Evolutionary conservation across 2,797 vertebrate genomes (phyloP), one percentile per base, ranked within the genome.

Genomic region (Lates japonicus): DNA sequence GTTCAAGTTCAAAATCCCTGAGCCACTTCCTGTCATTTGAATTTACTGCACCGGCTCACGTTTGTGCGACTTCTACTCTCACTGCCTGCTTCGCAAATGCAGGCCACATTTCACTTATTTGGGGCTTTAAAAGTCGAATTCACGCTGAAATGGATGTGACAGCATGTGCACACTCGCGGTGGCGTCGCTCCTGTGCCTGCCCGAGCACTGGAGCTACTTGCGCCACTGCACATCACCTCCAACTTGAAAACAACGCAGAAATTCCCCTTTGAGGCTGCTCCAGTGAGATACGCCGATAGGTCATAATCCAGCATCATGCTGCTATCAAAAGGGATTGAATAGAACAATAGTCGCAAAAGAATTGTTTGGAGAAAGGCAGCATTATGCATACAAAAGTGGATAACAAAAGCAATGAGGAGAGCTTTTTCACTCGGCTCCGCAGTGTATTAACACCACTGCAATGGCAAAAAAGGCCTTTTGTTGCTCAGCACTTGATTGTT

Each of bases 381-480:
- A 77, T 85, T 78, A 61, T 76, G 78, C 73, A 85, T 52, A 80
- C 74, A 86, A 88, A 87, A 88, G 77, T 63, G 70, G 66, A 63
- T 70, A 68, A 91, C 85, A 90, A 93, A 88, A 85, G 88, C 7
- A 9, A 76, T 86, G 74, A 85, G 87, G 78, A 76, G 76, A 57
- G 66, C 44, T 20, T 85, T 79, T 81, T 78, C 70, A 64, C 70
- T 84, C 75, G 54, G 60, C 68, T 83, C 71, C 78, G 78, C 81
- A 68, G 86, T 61, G 85, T 69, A 78, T 85, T 70, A 83, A 72
- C 77, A 62, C 60, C 67, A 83, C 70, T 80, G 73, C 63, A 52
- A 54, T 20, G 44, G 42, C 25, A 39, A 60, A 70, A 83, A 86
- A 61, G 33, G 19, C 55, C 76, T 81, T 82, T 87, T 88, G 81